phyloP scores from a whole-genome alignment of 1,140 invertebrate genomes.

The Battus philenor region DNA sequence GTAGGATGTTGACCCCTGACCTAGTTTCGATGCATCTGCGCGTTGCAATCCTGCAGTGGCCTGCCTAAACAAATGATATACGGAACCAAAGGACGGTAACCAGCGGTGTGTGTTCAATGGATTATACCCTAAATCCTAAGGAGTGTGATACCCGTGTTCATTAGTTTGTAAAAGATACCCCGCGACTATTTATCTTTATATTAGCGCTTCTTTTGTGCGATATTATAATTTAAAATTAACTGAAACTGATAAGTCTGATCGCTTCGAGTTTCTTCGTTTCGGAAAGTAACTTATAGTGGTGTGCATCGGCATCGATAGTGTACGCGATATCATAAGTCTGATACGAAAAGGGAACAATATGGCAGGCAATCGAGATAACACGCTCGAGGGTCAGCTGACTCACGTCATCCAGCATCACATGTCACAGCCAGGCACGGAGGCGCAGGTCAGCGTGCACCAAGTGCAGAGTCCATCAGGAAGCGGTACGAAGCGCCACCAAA shows the following conservation, averaged over 20 bases:
- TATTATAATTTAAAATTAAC: constrained; percentile 45
- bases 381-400: constrained; percentile 54
- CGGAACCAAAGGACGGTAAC: constrained; percentile 26
- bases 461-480: constrained; percentile 56
- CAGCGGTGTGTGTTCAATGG: constrained; percentile 33
- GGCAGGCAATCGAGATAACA: constrained; percentile 49
- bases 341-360: constrained; percentile 35
- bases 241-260: constrained; percentile 56
- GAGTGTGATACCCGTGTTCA: constrained; percentile 67
- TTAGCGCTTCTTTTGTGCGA: constrained; percentile 31
- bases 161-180: constrained; percentile 39
- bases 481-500: constrained; percentile 69
- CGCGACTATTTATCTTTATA: constrained; percentile 29
- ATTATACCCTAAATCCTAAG: constrained; percentile 18
- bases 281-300: constrained; percentile 29
- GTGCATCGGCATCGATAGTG: constrained; percentile 30
- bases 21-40: constrained; percentile 55
- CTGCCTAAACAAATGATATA: constrained; percentile 24
- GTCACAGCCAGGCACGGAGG: constrained; percentile 51
- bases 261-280: constrained; percentile 15
- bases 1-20: constrained; percentile 59
- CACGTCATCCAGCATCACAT: constrained; percentile 67
- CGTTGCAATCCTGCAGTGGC: constrained; percentile 46
- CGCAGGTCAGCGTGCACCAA: constrained; percentile 68
- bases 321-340: constrained; percentile 19